These are phyloP conservation scores for Carassius carassius DNA, from an alignment of 2,113 vertebrate genomes.

Conservation along the genomic window DNA sequence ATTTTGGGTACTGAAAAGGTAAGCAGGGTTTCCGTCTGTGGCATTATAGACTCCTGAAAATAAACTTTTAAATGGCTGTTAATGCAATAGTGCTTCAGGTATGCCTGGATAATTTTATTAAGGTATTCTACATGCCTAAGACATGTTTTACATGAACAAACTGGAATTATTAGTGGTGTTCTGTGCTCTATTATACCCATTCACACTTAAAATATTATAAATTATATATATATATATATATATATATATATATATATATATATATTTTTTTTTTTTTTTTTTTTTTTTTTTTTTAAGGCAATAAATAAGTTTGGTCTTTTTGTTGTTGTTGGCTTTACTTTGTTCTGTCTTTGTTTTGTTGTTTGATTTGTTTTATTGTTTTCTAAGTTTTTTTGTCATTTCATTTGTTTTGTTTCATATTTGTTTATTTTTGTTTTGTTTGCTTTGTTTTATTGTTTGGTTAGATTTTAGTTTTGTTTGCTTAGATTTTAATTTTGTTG, in stretches of 20 bases:
- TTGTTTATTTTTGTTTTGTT: too few species aligned
- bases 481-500: not conserved
- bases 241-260: too few species aligned
- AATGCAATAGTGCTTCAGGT: not conserved
- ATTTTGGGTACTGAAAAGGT: conserved; percentile 1
- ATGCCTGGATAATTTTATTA: conserved; percentile 9
- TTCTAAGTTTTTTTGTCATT: not conserved
- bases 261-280: too few species aligned
- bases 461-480: not conserved
- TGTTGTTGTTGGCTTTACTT: not conserved
- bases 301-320: not conserved
- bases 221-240: too few species aligned
- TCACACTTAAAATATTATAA: not conserved
- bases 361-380: not conserved
- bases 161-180: not conserved
- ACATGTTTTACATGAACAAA: not conserved
- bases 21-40: not conserved
- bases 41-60: not conserved
- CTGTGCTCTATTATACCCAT: not conserved
- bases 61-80: conserved; percentile 5
- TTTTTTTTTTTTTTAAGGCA: too few species aligned
- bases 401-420: too few species aligned
- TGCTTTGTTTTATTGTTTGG: too few species aligned
- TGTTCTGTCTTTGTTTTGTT: too few species aligned
- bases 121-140: not conserved